Evolutionary conservation across 2,113 vertebrate genomes (phyloP), one percentile per base, ranked within the genome.

Genomic region (Prochilodus magdalenae): DNA sequence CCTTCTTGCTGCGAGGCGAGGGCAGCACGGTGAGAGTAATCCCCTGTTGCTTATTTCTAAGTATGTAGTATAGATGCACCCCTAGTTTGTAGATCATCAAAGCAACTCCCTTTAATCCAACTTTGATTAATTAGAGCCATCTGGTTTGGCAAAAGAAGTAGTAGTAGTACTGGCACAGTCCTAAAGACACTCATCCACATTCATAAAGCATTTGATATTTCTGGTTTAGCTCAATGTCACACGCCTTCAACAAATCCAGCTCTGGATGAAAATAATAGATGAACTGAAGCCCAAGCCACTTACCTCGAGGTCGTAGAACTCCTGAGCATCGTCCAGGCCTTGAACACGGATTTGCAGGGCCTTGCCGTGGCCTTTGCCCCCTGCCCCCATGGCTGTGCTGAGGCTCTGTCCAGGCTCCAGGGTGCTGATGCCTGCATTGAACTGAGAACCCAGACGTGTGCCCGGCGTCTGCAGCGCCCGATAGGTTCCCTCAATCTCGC

Each of bases 401-500:
- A 94, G 93, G 44, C 90, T 94, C 88, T 96, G 96, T n/a, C 95
- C 96, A 0, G 95, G 92, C 87, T 99, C 98, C 83, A 99, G 83
- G 0, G 97, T 98, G 78, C 97, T 99, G 86, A 98, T 94, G 20
- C 96, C 96, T 0, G 89, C 47, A 0, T 88, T 93, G 84, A 93
- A 93, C 90, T 95, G 95, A 75, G 90, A 86, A 1, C 97, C 95
- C 82, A 98, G 89, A 72, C 97, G 96, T 22, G 95, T 93, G 40
- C 95, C 98, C 0, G 97, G 95, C 0, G 96, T 96, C 92, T 96
- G 97, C 83, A 99, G 85, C 65, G 91, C 88, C 87, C 96, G 93
- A 87, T 98, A 98, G 0, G 96, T 97, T 57, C 97, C 98, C 89
- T 97, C 97, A 14, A 96, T 94, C 72, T 99, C 97, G 77, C 96